A percentile compares a stretch with the other conserved stretches of the same genome.
Conservation (phyloP, 2,797 vertebrate genomes). For the Hapalemur alaotrensis region DNA sequence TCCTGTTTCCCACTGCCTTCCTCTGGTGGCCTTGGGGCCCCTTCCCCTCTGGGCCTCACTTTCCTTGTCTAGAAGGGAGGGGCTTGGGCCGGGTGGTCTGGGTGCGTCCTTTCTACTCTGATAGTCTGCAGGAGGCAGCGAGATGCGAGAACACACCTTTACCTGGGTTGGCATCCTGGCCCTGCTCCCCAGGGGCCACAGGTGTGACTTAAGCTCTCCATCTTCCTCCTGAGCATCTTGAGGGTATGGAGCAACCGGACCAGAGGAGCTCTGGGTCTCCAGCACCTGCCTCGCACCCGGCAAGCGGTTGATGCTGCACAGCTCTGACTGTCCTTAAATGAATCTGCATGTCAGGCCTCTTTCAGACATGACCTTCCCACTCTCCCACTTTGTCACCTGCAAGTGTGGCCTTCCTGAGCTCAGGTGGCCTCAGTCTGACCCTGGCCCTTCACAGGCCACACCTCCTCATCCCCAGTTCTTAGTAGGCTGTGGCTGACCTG, state of each 20-base stretch:
- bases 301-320: fast-evolving
- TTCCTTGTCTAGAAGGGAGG: neutral
- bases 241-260: neutral
- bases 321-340: neutral
- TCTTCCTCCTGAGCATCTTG: neutral
- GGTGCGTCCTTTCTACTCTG: neutral
- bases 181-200: neutral
- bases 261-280: neutral
- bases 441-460: neutral
- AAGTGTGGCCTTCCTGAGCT: neutral
- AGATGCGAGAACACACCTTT: neutral
- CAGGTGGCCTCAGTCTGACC: neutral
- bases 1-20: neutral
- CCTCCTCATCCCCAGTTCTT: neutral
- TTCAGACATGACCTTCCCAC: neutral
- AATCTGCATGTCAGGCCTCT: neutral
- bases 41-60: neutral
- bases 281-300: neutral
- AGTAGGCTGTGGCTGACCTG: neutral
- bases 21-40: neutral
- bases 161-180: neutral
- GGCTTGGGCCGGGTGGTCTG: neutral
- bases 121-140: neutral
- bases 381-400: neutral
- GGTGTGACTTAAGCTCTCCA: too few species aligned